Evolutionary conservation across 2,797 vertebrate genomes (phyloP).

Genomic region (Prunella strophiata): DNA sequence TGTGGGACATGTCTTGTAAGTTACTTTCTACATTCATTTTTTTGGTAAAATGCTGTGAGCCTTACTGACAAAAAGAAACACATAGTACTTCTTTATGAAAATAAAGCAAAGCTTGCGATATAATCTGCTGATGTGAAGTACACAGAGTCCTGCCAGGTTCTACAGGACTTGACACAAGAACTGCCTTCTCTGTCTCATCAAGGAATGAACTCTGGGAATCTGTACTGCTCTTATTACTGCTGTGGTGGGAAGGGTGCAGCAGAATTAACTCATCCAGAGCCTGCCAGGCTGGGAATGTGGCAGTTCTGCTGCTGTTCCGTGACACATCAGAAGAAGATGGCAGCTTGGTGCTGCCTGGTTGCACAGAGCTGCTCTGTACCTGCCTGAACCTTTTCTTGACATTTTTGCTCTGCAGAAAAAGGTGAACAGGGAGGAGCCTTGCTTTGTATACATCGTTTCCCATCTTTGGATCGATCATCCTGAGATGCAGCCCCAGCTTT

Average conservation of each 20-base stretch:
- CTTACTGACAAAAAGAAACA: not conserved
- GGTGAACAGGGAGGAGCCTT: not conserved
- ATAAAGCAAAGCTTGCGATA: not conserved
- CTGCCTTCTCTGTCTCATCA: not conserved
- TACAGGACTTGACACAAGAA: not conserved
- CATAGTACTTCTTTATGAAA: not conserved
- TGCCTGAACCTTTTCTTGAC: not conserved
- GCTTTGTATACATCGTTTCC: not conserved
- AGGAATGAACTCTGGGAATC: not conserved
- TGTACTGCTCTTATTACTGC: not conserved
- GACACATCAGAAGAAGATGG: not conserved
- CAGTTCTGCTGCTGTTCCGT: not conserved
- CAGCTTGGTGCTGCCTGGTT: not conserved
- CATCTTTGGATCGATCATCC: accelerated
- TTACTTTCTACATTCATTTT: not conserved
- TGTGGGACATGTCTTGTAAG: not conserved
- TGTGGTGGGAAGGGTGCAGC: not conserved
- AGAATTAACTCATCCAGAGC: not conserved
- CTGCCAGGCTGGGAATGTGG: not conserved
- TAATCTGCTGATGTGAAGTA: not conserved
- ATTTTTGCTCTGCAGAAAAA: not conserved
- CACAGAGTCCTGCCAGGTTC: not conserved
- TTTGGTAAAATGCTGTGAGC: not conserved
- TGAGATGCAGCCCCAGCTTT: not conserved
- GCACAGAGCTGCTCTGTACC: not conserved